phyloP scores from a whole-genome alignment of 2,113 vertebrate genomes.

The Hippopotamus amphibius region DNA sequence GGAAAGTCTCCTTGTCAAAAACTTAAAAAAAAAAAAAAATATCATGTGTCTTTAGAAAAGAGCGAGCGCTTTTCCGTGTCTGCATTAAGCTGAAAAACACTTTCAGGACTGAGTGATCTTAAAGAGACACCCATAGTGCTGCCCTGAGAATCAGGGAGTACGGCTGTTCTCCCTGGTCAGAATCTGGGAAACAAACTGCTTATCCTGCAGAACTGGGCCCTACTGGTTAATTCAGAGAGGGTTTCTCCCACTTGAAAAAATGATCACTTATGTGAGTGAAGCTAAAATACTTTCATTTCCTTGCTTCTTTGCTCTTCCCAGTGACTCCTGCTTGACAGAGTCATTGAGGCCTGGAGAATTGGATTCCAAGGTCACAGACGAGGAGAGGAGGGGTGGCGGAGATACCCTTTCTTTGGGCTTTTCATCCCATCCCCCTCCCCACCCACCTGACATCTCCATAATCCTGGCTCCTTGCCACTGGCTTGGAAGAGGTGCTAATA shows the following conservation, averaged over 20 bases:
- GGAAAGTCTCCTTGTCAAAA: neutral
- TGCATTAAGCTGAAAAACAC: neutral
- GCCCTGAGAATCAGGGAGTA: neutral
- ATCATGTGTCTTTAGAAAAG: neutral
- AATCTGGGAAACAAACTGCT: neutral
- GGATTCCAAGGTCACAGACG: neutral
- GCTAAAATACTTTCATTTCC: neutral
- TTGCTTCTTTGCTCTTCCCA: neutral
- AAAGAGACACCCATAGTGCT: neutral
- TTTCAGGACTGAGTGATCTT: neutral
- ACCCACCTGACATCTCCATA: neutral
- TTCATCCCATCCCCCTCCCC: neutral
- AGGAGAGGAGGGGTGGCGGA: neutral
- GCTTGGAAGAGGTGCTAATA: neutral
- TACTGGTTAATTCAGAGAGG: neutral
- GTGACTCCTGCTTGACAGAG: neutral
- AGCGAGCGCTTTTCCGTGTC: neutral
- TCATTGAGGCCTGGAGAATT: neutral
- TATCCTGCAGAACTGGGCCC: neutral
- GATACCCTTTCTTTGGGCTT: neutral
- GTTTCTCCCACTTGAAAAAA: neutral
- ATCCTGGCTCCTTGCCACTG: neutral
- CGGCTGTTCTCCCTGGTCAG: neutral
- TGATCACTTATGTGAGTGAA: neutral
- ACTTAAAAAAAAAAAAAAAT: neutral